Evolutionary conservation across 2,888 invertebrate species (phyloP), one percentile per base, ranked within the genome.

Genomic region (Polyommatus iphigenia): DNA sequence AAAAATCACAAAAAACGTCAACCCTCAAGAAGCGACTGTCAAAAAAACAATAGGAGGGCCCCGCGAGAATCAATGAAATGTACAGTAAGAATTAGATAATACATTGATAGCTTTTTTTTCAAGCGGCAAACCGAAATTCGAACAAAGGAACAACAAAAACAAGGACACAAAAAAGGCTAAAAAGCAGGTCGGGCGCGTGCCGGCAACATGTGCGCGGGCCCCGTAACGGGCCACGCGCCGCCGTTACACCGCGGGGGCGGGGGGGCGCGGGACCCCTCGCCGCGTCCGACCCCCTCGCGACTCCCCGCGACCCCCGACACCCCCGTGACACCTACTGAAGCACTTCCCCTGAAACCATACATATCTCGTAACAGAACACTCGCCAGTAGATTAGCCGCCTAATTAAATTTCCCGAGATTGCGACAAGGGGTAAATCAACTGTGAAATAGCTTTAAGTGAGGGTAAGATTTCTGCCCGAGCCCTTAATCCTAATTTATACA

Each of bases 321-420:
- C 80, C 72, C 50, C 79, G 78, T 79, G 32, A 24, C 78, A 10
- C 79, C 75, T 81, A 85, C 88, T 89, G 91, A 92, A 92, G 90
- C 90, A 91, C 91, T 89, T 89, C 88, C 89, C 87, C 88, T 88
- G 93, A 93, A 93, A 89, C 93, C 93, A 82, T 90, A 92, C 86
- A 83, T 83, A 83, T 83, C 82, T 85, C 84, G 92, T 91, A 92
- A 92, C 89, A 83, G 81, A 86, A 92, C 88, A 91, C 91, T 87
- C 83, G 85, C 89, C 90, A 90, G 86, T 88, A 91, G 91, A 93
- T 93, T 92, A 93, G 85, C 84, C 89, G 87, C 87, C 82, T 92
- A 91, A 92, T 93, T 92, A 87, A 92, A 91, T 92, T 91, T 87
- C 90, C 91, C 85, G 92, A 91, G 93, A 93, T 93, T 93, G 91